phyloP scores from a whole-genome alignment of 1,140 invertebrate genomes.

The Bombus superbus region DNA sequence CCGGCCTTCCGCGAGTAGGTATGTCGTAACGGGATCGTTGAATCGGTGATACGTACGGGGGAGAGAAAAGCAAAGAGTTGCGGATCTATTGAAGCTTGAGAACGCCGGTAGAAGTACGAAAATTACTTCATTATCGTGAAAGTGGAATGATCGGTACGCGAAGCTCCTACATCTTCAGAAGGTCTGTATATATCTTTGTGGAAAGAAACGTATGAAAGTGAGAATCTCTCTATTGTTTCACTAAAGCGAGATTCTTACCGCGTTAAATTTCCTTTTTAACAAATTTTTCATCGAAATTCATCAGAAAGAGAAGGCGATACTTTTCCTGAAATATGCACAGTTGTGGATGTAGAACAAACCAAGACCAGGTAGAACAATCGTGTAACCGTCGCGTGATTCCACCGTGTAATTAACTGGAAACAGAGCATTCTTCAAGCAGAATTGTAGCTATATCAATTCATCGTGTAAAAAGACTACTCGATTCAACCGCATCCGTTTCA shows the following conservation, averaged over 20 bases:
- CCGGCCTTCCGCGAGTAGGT: not conserved
- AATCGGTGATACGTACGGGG: not conserved
- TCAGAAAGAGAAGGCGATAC: too few relatives aligned
- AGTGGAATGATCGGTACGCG: not conserved
- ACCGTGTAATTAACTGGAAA: not conserved
- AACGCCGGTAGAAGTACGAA: not conserved
- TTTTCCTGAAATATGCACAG: too few relatives aligned
- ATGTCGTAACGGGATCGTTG: slow-evolving; percentile 1
- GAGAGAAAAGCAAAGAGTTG: not conserved
- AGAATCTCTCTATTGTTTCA: too few relatives aligned
- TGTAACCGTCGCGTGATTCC: not conserved
- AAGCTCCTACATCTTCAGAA: not conserved
- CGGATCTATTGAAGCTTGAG: not conserved
- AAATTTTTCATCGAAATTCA: too few relatives aligned
- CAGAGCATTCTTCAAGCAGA: not conserved
- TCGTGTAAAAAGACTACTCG: not conserved
- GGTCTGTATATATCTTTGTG: too few relatives aligned
- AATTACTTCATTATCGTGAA: slow-evolving; percentile 3
- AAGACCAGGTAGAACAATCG: not conserved
- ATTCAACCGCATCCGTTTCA: not conserved
- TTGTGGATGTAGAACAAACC: not conserved
- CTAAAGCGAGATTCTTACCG: too few relatives aligned
- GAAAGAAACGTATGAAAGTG: too few relatives aligned
- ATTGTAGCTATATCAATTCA: not conserved
- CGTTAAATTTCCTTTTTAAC: too few relatives aligned